A percentile compares a stretch with the other conserved stretches of the same genome.
Evolutionary conservation across 2,113 vertebrate genomes (phyloP).

Genomic region (Uria aalge): DNA sequence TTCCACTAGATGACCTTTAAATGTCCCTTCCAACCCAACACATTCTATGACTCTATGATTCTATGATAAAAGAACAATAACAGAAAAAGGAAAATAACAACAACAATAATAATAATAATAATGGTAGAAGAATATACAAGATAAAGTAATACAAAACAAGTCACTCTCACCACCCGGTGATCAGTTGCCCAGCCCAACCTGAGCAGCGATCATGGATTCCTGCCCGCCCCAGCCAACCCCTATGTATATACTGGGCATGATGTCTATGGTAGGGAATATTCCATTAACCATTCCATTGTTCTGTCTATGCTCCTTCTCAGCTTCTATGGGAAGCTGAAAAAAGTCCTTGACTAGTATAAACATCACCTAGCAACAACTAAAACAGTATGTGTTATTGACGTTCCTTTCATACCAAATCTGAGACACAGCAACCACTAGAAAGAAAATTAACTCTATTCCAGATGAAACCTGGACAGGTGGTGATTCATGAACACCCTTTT

Average conservation of each 20-base stretch:
- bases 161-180: background rate
- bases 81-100: background rate
- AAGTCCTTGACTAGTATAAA: background rate
- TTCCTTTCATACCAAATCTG: background rate
- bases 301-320: background rate
- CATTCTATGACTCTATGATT: too few species aligned
- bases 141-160: background rate
- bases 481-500: background rate
- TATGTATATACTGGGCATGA: background rate
- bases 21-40: too few species aligned
- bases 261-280: background rate
- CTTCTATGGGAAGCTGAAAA: background rate
- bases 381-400: background rate
- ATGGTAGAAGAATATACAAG: background rate
- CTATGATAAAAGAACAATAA: background rate
- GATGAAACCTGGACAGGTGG: background rate
- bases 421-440: background rate
- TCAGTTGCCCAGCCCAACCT: background rate
- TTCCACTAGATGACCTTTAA: too few species aligned
- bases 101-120: background rate
- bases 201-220: background rate
- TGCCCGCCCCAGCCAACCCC: too few species aligned
- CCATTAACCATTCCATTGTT: background rate
- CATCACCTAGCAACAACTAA: background rate
- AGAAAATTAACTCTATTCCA: background rate